Conservation (phyloP, 1,140 invertebrate species). For the Brachionus manjavacas region DNA sequence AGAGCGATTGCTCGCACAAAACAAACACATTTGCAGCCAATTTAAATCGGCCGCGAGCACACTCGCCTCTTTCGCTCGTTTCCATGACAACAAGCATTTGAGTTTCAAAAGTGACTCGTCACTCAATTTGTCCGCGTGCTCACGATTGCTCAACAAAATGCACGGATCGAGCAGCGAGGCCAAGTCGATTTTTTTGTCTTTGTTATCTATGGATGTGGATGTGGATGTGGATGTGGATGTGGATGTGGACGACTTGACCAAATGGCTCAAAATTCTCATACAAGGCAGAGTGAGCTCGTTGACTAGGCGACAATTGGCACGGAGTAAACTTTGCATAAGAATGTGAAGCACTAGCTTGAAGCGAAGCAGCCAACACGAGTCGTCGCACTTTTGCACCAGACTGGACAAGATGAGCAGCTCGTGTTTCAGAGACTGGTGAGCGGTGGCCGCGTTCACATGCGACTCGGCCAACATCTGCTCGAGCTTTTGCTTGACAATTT, state of each 20-base stretch:
- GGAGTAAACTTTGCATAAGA: conserved; percentile 67
- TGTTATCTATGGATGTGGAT: background rate
- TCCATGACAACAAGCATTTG: background rate
- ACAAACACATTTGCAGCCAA: conserved; percentile 17
- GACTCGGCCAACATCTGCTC: background rate
- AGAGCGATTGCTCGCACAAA: background rate
- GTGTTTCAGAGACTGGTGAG: conserved; percentile 69
- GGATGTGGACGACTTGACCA: conserved; percentile 66
- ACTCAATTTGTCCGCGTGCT: too few species aligned
- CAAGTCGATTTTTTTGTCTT: background rate
- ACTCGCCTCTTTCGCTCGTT: background rate
- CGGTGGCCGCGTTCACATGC: conserved; percentile 58
- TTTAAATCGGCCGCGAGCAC: background rate
- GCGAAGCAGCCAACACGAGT: conserved; percentile 89
- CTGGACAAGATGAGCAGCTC: conserved; percentile 82
- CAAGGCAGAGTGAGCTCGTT: conserved; percentile 75
- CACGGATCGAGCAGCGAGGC: background rate
- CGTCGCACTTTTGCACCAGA: conserved; percentile 75
- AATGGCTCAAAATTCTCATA: conserved; percentile 72
- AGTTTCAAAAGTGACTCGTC: background rate
- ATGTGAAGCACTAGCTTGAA: conserved; percentile 71
- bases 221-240: conserved; percentile 57
- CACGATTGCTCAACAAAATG: background rate
- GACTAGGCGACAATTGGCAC: conserved; percentile 65
- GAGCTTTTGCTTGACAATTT: background rate